Evolutionary conservation across 2,113 vertebrate genomes (phyloP).

Genomic region (Callaeas wilsoni): DNA sequence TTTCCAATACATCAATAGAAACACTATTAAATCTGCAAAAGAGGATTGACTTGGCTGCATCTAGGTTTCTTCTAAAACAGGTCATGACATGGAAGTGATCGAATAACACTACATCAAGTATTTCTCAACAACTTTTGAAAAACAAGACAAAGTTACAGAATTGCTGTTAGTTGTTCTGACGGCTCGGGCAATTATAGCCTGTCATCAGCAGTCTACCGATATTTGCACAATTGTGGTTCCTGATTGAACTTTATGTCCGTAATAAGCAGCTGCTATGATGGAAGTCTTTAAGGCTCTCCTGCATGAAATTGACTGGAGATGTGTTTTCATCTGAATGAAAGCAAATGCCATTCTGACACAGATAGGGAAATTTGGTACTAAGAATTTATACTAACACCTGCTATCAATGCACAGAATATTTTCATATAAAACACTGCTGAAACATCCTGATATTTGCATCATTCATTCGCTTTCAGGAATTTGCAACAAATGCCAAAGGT

Average conservation of each 20-base stretch:
- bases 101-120: neutral
- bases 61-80: neutral
- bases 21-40: neutral
- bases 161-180: neutral
- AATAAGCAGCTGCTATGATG: neutral
- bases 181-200: neutral
- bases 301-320: neutral
- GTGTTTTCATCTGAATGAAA: neutral
- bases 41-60: neutral
- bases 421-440: neutral
- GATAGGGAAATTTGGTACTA: neutral
- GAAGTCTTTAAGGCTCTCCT: neutral
- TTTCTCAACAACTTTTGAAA: neutral
- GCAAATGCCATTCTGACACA: neutral
- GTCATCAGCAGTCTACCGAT: neutral
- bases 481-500: neutral
- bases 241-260: neutral
- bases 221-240: neutral
- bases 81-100: neutral
- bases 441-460: neutral
- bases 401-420: neutral
- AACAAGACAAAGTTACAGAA: neutral
- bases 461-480: neutral
- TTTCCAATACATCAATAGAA: neutral
- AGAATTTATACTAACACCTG: neutral